Conservation (phyloP, 2,888 invertebrate species). For the Tanypteryx hageni region DNA sequence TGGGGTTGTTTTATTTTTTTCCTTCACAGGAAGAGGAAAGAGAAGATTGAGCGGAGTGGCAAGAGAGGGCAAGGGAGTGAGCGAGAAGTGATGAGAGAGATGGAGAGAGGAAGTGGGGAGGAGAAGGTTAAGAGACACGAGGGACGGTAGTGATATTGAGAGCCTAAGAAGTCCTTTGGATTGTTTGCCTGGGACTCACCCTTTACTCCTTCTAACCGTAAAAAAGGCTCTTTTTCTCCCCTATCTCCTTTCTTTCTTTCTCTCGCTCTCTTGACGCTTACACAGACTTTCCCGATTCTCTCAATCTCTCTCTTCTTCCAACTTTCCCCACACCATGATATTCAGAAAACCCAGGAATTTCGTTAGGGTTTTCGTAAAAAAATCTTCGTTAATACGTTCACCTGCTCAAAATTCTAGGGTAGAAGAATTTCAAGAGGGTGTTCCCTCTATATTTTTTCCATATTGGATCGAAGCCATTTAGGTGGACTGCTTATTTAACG, state of each 20-base stretch:
- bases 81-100: not conserved
- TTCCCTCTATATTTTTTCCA: not conserved
- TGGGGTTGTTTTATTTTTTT: not conserved
- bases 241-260: not conserved
- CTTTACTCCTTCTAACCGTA: not conserved
- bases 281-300: no score
- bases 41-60: not conserved
- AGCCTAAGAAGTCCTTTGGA: constrained; percentile 40
- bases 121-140: not conserved
- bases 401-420: not conserved
- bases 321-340: not conserved
- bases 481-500: not conserved
- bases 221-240: not conserved
- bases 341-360: not conserved
- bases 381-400: not conserved
- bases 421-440: not conserved
- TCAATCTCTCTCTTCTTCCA: not conserved
- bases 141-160: not conserved
- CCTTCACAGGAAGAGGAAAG: not conserved
- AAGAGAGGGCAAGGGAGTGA: not conserved
- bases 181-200: constrained; percentile 25
- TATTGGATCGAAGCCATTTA: not conserved
- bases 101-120: not conserved
- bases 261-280: not conserved
- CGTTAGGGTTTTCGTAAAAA: not conserved